These are phyloP conservation scores for Macrotus californicus DNA, from an alignment of 2,113 vertebrate genomes.

Conservation along the genomic window DNA sequence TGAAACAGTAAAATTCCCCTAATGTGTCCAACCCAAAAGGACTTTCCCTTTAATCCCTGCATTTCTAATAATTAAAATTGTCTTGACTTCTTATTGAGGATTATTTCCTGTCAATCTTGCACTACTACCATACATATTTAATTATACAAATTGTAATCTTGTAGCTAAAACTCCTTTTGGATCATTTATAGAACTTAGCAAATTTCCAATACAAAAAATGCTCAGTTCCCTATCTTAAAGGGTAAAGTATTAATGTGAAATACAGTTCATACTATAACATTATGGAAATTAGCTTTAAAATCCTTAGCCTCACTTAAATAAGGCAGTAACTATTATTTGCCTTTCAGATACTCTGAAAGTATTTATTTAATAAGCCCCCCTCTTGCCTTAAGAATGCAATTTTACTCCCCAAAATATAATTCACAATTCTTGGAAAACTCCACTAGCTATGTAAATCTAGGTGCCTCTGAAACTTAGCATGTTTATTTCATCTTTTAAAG, in stretches of 20 bases:
- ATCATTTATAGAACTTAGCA: neutral
- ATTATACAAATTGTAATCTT: neutral
- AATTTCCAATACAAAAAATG: neutral
- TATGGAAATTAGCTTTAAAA: neutral
- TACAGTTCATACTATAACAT: neutral
- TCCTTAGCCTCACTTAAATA: neutral
- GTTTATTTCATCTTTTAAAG: constrained; percentile 25
- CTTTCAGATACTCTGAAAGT: neutral
- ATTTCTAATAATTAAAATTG: constrained; percentile 23
- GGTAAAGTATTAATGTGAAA: constrained; percentile 4
- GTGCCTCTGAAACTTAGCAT: neutral
- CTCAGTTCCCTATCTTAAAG: neutral
- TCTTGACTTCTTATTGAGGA: constrained; percentile 19
- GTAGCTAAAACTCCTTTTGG: neutral
- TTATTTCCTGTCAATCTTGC: neutral
- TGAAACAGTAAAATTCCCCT: neutral
- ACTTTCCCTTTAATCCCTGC: neutral
- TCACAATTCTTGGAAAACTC: constrained; percentile 4
- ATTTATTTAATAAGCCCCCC: neutral
- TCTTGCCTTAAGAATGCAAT: neutral
- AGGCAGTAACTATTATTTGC: neutral
- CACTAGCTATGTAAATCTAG: neutral
- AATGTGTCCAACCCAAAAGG: neutral
- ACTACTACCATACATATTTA: neutral
- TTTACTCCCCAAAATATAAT: neutral